A percentile compares a stretch with the other conserved stretches of the same genome.
phyloP scores from a whole-genome alignment of 2,888 invertebrate species.

The Epinotia bilunana region DNA sequence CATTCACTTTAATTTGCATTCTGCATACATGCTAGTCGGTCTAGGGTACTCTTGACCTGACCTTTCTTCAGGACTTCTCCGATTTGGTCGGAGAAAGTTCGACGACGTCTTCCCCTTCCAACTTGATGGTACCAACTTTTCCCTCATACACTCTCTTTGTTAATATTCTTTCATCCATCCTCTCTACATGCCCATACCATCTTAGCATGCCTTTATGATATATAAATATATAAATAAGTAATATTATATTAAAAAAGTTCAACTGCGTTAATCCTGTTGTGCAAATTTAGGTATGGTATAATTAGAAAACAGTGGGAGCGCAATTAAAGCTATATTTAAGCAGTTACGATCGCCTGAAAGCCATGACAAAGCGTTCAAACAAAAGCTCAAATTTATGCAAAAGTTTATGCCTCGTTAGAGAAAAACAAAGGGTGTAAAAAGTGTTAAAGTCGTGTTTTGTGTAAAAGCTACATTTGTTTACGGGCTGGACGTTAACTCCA shows the following conservation, averaged over 20 bases:
- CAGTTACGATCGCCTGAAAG: slow-evolving; percentile 41
- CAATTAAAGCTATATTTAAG: slow-evolving; percentile 44
- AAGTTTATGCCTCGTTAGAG: slow-evolving; percentile 42
- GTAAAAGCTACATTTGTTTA: slow-evolving; percentile 30
- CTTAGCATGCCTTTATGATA: no score
- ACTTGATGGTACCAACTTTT: no score
- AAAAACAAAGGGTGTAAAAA: slow-evolving; percentile 42
- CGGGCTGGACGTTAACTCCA: slow-evolving; percentile 3
- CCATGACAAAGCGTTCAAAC: slow-evolving; percentile 43
- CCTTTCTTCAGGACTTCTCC: no score
- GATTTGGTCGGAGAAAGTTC: no score
- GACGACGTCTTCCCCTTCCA: no score
- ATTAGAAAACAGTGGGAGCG: slow-evolving; percentile 37
- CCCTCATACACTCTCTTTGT: no score
- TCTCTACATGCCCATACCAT: no score
- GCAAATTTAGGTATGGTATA: slow-evolving; percentile 31
- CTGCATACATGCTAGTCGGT: no score
- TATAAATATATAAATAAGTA: no score
- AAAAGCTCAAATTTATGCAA: slow-evolving; percentile 44
- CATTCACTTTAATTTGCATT: no score
- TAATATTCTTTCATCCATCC: no score
- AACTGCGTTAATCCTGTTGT: slow-evolving; percentile 12
- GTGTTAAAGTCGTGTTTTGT: slow-evolving; percentile 42
- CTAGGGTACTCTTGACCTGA: no score
- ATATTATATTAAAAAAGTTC: neutral